Base-by-base conservation (phyloP, 2,888 invertebrate species). In the Perdita meconis region DNA sequence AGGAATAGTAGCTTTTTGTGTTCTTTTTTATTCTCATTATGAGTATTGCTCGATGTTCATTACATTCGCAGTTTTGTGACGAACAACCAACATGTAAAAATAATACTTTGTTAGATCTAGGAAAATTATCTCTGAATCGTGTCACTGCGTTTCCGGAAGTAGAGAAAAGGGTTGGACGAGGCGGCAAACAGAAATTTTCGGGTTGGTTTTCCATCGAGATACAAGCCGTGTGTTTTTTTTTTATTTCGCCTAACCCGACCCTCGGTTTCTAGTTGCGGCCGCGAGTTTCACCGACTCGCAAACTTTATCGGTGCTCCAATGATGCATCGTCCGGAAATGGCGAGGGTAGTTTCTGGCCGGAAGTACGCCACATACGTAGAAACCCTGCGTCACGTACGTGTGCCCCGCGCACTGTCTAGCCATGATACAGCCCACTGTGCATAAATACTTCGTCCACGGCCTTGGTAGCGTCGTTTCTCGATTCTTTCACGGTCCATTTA, bases 231-330 rank as follows among this genome's bases (percentile, higher is more conserved):
- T 83, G 64, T 70, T 30, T 82, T 80, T 30, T 82, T 80, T 83
- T 80, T 80, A 83, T 83, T 80, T 82, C 71, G 40, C 53, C 57
- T 53, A 65, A 66, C 24, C 66, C 47, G 42, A 26, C 60, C 59
- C 73, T 42, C 72, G 66, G 81, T 78, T 81, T 69, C 72, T 69
- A 73, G 74, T 65, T 63, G 36, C 60, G 51, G 24, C 36, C 59
- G 44, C 57, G 82, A 82, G 69, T 78, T 75, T 80, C 78, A 75
- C 75, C 79, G 67, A 72, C 74, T 83, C 75, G 84, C 82, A 83
- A 89, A 89, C 87, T 88, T 89, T 89, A 89, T 89, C 89, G 82
- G 88, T 30, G 78, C 80, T 80, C 83, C 89, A 86, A 89, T 89
- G 89, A 89, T 88, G 86, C 87, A 89, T 89, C 85, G 84, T 67